Base-by-base conservation (phyloP, 2,797 vertebrate genomes). In the Acanthis flammea region DNA sequence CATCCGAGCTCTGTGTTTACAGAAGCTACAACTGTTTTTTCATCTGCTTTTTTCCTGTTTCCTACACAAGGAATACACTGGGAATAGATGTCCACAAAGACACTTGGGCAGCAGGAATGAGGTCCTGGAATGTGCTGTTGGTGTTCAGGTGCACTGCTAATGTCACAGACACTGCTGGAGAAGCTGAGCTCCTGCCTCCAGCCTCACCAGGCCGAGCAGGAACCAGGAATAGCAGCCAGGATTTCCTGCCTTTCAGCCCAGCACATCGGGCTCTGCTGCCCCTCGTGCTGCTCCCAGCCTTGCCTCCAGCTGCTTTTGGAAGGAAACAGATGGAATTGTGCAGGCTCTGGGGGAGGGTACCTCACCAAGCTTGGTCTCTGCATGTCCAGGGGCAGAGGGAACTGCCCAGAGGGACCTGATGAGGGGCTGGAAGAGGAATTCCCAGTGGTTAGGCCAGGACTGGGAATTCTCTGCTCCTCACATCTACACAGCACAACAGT, bases 221-320 rank as follows among this genome's bases (percentile, higher is more conserved):
- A 77, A 35, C 28, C 91, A 93, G 92, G 94, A 95, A 84, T 1
- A 90, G 93, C 86, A 83, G 68, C 12, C 95, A 94, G 95, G 95
- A 92, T 95, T 95, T 95, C 95, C 95, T 95, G 94, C 93, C 90
- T 86, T 81, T 74, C 76, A 81, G 87, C 68, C 50, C 71, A 67
- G 68, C 41, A 14, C 71, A 8, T 3, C 0, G 3, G 77, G 66
- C 94, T 60, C 37, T 24, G 3, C 72, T 88, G 91, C 74, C 73
- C 77, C 67, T 76, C 44, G 70, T 54, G 47, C 90, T 50, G 28
- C 4, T 50, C 31, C 60, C 39, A 42, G 4, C 58, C 66, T 35
- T 23, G n/a, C 77, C 66, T 50, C 72, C 79, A 77, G 91, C 85
- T 89, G 81, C 68, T 81, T 45, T 47, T 21, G 41, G 35, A 53